Evolutionary conservation across 2,797 vertebrate genomes (phyloP).

Genomic region (Hippocampus kuda): DNA sequence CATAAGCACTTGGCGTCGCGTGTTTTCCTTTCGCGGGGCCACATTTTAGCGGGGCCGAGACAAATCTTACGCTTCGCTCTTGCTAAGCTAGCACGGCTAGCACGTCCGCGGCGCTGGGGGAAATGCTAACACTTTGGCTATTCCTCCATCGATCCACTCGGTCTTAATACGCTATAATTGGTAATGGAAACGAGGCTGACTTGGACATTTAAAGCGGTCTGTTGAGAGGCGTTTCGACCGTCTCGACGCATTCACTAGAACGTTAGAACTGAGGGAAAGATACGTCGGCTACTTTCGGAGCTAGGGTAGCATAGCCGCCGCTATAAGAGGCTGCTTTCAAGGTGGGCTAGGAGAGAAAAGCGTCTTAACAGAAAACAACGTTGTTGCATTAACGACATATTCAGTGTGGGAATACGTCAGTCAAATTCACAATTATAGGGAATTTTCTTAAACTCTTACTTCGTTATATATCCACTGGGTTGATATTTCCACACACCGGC

Average conservation of each 20-base stretch:
- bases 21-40: not conserved
- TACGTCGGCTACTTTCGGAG: not conserved
- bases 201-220: not conserved
- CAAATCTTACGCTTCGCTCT: slow-evolving; percentile 15
- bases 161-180: slow-evolving; percentile 39
- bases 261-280: not conserved
- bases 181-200: slow-evolving; percentile 6
- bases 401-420: not conserved
- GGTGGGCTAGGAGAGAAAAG: not conserved
- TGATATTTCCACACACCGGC: not conserved
- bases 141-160: slow-evolving; percentile 28
- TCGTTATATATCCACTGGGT: not conserved
- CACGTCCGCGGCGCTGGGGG: slow-evolving; percentile 34
- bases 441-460: not conserved
- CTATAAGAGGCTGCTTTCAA: slow-evolving; percentile 1
- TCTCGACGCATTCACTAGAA: not conserved
- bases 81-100: slow-evolving; percentile 37
- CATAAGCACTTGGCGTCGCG: slow-evolving; percentile 8
- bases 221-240: fast-evolving
- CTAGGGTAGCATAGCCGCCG: not conserved
- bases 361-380: not conserved
- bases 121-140: slow-evolving; percentile 28
- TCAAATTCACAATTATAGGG: not conserved
- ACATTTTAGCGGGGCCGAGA: slow-evolving; percentile 2
- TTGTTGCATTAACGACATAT: not conserved